Percentiles rank a stretch among this genome's conserved stretches.
phyloP scores from a whole-genome alignment of 1,140 invertebrate species.

The Hypothenemus hampei region DNA sequence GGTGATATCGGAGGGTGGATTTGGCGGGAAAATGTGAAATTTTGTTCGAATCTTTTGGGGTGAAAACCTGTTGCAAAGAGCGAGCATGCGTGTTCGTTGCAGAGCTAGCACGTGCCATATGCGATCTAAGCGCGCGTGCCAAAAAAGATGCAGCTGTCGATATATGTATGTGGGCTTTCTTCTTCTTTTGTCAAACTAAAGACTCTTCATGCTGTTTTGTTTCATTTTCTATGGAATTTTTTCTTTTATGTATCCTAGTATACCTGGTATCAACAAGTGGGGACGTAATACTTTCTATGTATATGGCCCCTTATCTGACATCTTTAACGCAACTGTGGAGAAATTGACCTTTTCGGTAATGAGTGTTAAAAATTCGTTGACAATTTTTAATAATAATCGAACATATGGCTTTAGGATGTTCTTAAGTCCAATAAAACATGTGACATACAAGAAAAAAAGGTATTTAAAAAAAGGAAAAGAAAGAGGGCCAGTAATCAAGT shows the following conservation, averaged over 20 bases:
- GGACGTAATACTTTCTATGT: slow-evolving; percentile 21
- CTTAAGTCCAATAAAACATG: slow-evolving; percentile 27
- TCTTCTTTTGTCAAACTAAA: slow-evolving; percentile 16
- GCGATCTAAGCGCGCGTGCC: slow-evolving; percentile 6
- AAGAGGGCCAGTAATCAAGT: slow-evolving; percentile 32
- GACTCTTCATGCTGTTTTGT: slow-evolving; percentile 17
- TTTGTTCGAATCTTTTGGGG: background rate
- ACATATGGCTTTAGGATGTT: too few species aligned
- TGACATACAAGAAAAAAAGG: slow-evolving; percentile 22
- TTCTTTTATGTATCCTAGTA: slow-evolving; percentile 12
- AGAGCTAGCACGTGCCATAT: slow-evolving; percentile 17
- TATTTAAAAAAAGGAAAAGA: slow-evolving; percentile 35
- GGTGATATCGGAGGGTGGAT: background rate
- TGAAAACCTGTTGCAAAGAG: slow-evolving; percentile 11
- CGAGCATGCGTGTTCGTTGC: slow-evolving; percentile 1
- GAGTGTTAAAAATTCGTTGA: too few species aligned
- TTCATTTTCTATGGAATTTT: slow-evolving; percentile 7
- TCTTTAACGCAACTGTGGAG: background rate
- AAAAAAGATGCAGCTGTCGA: slow-evolving; percentile 18
- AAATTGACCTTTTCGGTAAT: slow-evolving; percentile 4
- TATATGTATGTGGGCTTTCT: slow-evolving; percentile 7
- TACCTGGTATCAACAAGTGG: slow-evolving; percentile 24
- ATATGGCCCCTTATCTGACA: slow-evolving; percentile 1
- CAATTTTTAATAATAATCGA: too few species aligned
- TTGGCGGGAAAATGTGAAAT: slow-evolving; percentile 12